Evolutionary conservation across 2,888 invertebrate genomes (phyloP).

Genomic region (Pheosia gnoma): DNA sequence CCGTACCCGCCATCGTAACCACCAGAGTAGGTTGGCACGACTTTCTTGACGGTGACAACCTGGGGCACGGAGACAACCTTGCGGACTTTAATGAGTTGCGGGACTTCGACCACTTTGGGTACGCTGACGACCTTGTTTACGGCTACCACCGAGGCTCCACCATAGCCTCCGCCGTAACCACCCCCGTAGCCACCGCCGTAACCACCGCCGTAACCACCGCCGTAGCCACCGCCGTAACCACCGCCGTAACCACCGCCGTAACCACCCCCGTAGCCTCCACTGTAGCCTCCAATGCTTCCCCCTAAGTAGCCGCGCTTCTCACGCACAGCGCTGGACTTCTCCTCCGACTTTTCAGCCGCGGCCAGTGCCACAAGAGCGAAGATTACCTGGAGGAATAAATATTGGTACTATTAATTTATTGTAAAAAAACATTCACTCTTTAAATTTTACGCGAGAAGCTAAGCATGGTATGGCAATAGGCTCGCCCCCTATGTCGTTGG

Average conservation of each 20-base stretch:
- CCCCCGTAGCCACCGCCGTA: conserved; percentile 8
- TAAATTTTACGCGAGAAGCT: too few species aligned
- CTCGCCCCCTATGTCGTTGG: too few species aligned
- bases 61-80: conserved; percentile 60
- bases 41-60: conserved; percentile 57
- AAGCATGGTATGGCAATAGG: too few species aligned
- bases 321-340: conserved; percentile 14
- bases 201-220: conserved; percentile 2
- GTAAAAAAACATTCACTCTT: background rate
- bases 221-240: conserved; percentile 8
- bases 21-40: conserved; percentile 39
- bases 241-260: conserved; percentile 9
- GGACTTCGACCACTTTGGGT: conserved; percentile 50
- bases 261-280: conserved; percentile 16
- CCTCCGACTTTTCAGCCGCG: conserved; percentile 16
- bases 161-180: conserved; percentile 20
- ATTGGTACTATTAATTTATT: background rate
- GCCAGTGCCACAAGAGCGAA: conserved; percentile 20
- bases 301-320: conserved; percentile 27
- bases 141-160: conserved; percentile 44
- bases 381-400: background rate
- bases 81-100: conserved; percentile 50
- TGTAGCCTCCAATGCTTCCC: background rate
- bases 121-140: conserved; percentile 53
- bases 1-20: conserved; percentile 13